phyloP scores from a whole-genome alignment of 2,113 vertebrate species.

The Tenebrosternarchus preto region DNA sequence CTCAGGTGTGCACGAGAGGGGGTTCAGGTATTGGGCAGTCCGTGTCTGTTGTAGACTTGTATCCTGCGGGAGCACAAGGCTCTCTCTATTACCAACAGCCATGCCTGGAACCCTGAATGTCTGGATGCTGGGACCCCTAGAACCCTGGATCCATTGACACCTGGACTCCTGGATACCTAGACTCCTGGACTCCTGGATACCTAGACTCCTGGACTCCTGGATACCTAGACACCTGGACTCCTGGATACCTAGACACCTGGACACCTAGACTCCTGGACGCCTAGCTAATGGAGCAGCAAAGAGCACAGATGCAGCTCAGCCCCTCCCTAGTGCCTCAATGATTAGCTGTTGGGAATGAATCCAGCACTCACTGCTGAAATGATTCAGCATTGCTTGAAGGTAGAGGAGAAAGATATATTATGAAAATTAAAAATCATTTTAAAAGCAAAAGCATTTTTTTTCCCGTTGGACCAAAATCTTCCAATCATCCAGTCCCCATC shows the following conservation, averaged over 20 bases:
- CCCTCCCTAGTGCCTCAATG: neutral
- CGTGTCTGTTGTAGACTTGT: conserved; percentile 7
- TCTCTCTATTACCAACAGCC: conserved; percentile 20
- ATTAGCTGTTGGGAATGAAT: neutral
- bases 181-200: too few relatives aligned
- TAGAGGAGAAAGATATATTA: neutral
- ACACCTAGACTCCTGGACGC: conserved; percentile 1
- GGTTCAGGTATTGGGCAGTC: conserved; percentile 36
- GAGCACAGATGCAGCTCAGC: conserved; percentile 28
- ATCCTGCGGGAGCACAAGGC: conserved; percentile 12
- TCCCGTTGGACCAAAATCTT: neutral
- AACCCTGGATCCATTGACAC: too few relatives aligned
- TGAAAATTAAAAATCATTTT: too few relatives aligned
- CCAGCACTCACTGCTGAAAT: neutral
- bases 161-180: too few relatives aligned
- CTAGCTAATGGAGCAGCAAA: conserved; percentile 19
- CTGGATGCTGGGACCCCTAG: too few relatives aligned
- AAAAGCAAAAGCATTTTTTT: neutral
- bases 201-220: too few relatives aligned
- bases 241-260: too few relatives aligned
- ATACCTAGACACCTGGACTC: too few relatives aligned
- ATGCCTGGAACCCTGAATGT: neutral
- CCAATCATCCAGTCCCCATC: neutral
- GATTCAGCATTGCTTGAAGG: neutral
- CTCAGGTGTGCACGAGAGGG: too few relatives aligned